A percentile compares a stretch with the other conserved stretches of the same genome.
phyloP scores from a whole-genome alignment of 1,140 invertebrate species.

The Propsilocerus akamusi region DNA sequence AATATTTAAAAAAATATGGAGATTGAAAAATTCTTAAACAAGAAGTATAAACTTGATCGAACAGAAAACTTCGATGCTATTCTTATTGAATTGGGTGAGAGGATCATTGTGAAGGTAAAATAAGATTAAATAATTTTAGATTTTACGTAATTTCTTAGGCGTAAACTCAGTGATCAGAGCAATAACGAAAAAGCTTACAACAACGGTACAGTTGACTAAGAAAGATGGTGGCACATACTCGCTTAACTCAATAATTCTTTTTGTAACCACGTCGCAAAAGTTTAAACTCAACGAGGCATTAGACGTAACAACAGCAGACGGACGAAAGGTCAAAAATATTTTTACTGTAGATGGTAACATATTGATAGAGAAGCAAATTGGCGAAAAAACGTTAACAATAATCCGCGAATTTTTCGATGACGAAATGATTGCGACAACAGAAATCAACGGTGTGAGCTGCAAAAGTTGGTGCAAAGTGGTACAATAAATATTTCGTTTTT shows the following conservation, averaged over 20 bases:
- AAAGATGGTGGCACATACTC: not conserved
- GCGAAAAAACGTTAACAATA: not conserved
- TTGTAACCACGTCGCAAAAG: not conserved
- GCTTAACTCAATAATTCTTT: not conserved
- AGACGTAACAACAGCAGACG: not conserved
- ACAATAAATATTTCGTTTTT: no score
- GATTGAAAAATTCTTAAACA: not conserved
- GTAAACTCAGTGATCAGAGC: not conserved
- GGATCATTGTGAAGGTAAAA: no score
- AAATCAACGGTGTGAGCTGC: not conserved
- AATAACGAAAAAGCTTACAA: not conserved
- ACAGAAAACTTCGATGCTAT: not conserved
- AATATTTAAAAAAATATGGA: no score
- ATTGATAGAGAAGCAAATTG: slow-evolving; percentile 4
- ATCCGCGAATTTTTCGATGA: not conserved
- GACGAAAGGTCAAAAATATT: not conserved
- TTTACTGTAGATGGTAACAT: not conserved
- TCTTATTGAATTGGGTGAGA: not conserved
- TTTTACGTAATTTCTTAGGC: no score
- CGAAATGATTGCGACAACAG: not conserved
- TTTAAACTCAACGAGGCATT: not conserved
- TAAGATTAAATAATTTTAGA: no score
- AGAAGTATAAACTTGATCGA: not conserved
- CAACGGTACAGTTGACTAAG: not conserved
- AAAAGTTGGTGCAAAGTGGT: not conserved